These are phyloP conservation scores for Prunella himalayana DNA, from an alignment of 2,113 vertebrate genomes.

Conservation along the genomic window DNA sequence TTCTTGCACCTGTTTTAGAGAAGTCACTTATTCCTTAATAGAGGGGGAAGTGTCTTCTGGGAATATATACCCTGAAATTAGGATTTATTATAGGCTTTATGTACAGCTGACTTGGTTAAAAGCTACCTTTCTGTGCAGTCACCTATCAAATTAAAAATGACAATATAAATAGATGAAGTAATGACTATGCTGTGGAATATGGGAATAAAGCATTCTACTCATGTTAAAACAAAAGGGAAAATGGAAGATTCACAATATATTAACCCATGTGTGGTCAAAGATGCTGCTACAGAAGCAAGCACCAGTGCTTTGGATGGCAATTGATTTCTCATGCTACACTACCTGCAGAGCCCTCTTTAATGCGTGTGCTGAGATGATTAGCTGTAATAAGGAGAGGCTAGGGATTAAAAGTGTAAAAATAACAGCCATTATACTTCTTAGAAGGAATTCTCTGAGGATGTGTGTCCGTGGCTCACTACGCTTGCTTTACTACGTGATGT, in stretches of 20 bases:
- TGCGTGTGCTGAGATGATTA: slow-evolving; percentile 4
- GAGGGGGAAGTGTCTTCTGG: neutral
- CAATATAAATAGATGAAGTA: neutral
- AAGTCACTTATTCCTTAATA: neutral
- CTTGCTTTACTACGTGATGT: neutral
- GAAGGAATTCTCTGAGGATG: slow-evolving; percentile 1
- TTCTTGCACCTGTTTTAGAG: neutral
- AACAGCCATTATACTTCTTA: slow-evolving; percentile 30
- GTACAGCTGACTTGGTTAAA: slow-evolving; percentile 25
- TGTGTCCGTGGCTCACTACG: neutral
- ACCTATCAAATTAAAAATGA: slow-evolving; percentile 27
- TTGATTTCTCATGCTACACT: neutral
- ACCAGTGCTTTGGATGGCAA: neutral
- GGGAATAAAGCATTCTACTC: neutral
- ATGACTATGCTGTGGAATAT: neutral
- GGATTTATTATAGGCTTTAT: neutral
- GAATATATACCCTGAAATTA: neutral
- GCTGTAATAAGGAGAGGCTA: neutral
- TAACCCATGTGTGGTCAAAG: neutral
- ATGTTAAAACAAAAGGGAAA: neutral
- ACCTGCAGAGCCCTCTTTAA: neutral
- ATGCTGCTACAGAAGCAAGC: neutral
- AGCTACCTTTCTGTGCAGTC: neutral
- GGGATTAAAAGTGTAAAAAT: slow-evolving; percentile 57
- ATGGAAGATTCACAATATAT: neutral